Percentiles rank a stretch among this genome's conserved stretches.
Evolutionary conservation across 2,888 invertebrate species (phyloP).

Genomic region (Bedellia somnulentella): DNA sequence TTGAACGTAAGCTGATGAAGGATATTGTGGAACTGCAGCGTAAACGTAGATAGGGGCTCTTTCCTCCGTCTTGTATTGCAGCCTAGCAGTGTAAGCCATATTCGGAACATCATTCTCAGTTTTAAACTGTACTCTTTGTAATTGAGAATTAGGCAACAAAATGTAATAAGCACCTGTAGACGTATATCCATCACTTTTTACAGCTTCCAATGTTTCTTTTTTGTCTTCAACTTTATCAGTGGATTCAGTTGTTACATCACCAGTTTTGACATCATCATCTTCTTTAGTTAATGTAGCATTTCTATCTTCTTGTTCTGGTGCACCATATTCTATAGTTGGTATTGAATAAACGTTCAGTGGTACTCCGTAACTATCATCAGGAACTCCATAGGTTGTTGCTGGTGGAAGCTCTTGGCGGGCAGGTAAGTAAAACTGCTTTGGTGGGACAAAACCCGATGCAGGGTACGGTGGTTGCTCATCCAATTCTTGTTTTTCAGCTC

Average conservation of each 20-base stretch:
- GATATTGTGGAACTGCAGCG: slow-evolving; percentile 32
- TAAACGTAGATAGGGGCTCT: slow-evolving; percentile 66
- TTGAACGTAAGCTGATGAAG: slow-evolving; percentile 27
- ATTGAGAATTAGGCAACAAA: slow-evolving; percentile 63
- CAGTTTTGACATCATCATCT: slow-evolving; percentile 8
- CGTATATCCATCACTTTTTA: slow-evolving; percentile 28
- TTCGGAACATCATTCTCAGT: slow-evolving; percentile 52
- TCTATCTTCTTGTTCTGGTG: slow-evolving; percentile 5
- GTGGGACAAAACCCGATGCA: slow-evolving; percentile 35
- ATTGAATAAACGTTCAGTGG: slow-evolving; percentile 39
- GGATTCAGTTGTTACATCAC: slow-evolving; percentile 8
- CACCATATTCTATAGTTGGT: slow-evolving; percentile 15
- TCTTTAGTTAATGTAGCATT: slow-evolving; percentile 6
- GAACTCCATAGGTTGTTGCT: slow-evolving; percentile 34
- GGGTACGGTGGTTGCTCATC: slow-evolving; percentile 31
- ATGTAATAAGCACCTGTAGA: slow-evolving; percentile 64
- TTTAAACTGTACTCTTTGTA: slow-evolving; percentile 65
- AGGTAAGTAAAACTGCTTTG: slow-evolving; percentile 35
- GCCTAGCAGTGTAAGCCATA: slow-evolving; percentile 67
- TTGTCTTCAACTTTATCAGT: slow-evolving; percentile 14
- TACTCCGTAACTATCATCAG: slow-evolving; percentile 39
- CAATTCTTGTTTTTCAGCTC: slow-evolving; percentile 28
- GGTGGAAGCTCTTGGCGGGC: slow-evolving; percentile 33
- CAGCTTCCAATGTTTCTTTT: slow-evolving; percentile 20
- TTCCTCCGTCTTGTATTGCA: slow-evolving; percentile 65